Conservation (phyloP, 2,113 vertebrate genomes). For the Ammodytes dubius region DNA sequence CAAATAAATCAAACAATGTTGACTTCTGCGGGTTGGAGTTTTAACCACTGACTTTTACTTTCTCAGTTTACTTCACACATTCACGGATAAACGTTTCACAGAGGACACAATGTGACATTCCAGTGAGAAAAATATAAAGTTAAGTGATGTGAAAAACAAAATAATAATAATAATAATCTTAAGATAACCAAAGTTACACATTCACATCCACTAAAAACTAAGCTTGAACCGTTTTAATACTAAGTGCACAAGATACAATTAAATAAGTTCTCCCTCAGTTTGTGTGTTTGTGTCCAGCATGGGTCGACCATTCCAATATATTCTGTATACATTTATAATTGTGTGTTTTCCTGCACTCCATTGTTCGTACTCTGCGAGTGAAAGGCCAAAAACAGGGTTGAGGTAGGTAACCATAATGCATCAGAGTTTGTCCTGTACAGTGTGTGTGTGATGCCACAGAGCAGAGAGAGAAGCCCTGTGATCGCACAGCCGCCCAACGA, state of each 20-base stretch:
- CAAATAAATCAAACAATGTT: conserved; percentile 24
- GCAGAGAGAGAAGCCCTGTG: conserved; percentile 30
- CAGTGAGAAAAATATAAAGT: conserved; percentile 35
- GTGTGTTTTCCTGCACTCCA: conserved; percentile 25
- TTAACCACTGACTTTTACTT: conserved; percentile 40
- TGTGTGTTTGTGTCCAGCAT: conserved; percentile 43
- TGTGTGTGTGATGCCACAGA: conserved; percentile 6
- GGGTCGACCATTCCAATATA: conserved; percentile 35
- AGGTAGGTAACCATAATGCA: conserved; percentile 83
- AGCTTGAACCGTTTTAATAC: conserved; percentile 39
- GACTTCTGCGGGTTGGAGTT: conserved; percentile 33
- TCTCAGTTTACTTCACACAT: conserved; percentile 36
- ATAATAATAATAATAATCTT: neutral
- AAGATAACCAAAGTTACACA: conserved; percentile 32
- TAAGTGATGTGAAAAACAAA: conserved; percentile 27
- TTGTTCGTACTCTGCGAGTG: conserved; percentile 69
- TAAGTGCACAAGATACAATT: conserved; percentile 62
- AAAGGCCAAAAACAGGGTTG: conserved; percentile 72
- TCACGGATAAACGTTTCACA: conserved; percentile 38
- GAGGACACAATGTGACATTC: conserved; percentile 39
- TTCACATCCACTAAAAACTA: conserved; percentile 54
- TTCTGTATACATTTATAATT: conserved; percentile 20
- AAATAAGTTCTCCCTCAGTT: conserved; percentile 49
- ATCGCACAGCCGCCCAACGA: conserved; percentile 23
- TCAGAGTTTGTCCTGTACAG: conserved; percentile 57